A percentile compares a stretch with the other conserved stretches of the same genome.
Conservation (phyloP, 2,888 invertebrate species). For the Myopa testacea region DNA sequence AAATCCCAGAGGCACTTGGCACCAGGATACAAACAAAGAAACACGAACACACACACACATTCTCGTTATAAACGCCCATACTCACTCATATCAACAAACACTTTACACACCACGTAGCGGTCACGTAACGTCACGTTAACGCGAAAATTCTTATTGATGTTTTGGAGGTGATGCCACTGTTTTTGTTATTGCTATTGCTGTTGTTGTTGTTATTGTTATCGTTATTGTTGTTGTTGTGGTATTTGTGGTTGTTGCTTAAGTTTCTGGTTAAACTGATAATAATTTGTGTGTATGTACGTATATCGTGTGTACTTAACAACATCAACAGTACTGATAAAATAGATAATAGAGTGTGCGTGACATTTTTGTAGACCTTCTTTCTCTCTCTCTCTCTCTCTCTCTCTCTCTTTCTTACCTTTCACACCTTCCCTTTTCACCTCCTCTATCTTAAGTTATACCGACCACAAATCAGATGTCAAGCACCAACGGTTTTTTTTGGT, state of each 20-base stretch:
- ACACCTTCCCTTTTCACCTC: too few species aligned
- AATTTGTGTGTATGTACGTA: conserved; percentile 8
- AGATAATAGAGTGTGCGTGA: too few species aligned
- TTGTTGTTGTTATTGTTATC: neutral
- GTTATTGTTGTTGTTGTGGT: conserved; percentile 3
- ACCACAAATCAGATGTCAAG: too few species aligned
- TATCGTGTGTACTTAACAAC: neutral
- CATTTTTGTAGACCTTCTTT: too few species aligned
- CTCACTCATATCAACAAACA: too few species aligned
- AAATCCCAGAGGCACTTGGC: conserved; percentile 22
- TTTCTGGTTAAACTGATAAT: neutral
- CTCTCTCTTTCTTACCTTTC: too few species aligned
- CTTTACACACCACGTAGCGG: neutral
- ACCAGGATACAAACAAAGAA: neutral
- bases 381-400: too few species aligned
- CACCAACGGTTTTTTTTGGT: neutral
- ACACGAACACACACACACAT: neutral
- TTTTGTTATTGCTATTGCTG: conserved; percentile 3
- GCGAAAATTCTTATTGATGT: conserved; percentile 23
- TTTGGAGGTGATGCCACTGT: neutral
- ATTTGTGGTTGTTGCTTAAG: conserved; percentile 7
- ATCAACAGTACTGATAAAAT: neutral
- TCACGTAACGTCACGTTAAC: conserved; percentile 20
- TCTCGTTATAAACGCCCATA: too few species aligned
- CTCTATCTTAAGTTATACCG: too few species aligned